These are phyloP conservation scores for Synanthedon myopaeformis DNA, from an alignment of 2,888 invertebrate species.

Conservation along the genomic window DNA sequence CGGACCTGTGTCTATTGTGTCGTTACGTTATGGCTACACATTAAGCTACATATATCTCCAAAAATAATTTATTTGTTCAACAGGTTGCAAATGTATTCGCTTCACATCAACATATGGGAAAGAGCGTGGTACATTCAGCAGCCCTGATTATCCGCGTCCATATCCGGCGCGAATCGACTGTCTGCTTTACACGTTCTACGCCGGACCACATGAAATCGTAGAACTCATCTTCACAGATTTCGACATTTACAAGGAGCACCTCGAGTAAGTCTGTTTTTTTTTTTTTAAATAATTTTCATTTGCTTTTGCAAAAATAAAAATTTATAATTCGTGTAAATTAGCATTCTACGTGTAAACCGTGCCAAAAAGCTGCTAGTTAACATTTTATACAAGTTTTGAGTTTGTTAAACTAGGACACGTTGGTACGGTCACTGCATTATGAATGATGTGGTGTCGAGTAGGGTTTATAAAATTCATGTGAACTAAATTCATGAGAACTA, in stretches of 20 bases:
- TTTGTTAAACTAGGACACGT: not conserved
- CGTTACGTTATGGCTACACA: not conserved
- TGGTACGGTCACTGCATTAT: not conserved
- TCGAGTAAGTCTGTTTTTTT: constrained; percentile 71
- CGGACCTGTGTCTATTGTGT: not conserved
- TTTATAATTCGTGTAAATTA: not conserved
- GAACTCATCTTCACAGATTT: constrained; percentile 85
- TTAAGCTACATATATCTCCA: not conserved
- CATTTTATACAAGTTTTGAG: not conserved
- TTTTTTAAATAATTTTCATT: constrained; percentile 1
- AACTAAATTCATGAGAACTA: not conserved
- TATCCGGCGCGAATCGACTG: constrained; percentile 83
- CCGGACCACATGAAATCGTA: constrained; percentile 82
- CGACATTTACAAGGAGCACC: constrained; percentile 76
- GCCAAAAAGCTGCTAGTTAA: not conserved
- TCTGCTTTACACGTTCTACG: constrained; percentile 86
- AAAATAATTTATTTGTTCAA: not conserved
- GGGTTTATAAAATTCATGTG: not conserved
- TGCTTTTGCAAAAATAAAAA: not conserved
- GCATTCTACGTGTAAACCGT: not conserved
- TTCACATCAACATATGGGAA: constrained; percentile 84
- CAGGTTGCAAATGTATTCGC: constrained; percentile 87
- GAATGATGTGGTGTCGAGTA: not conserved
- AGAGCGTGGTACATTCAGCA: constrained; percentile 83
- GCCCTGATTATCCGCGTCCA: constrained; percentile 84